phyloP scores from a whole-genome alignment of 2,113 vertebrate species.

The Bos taurus region DNA sequence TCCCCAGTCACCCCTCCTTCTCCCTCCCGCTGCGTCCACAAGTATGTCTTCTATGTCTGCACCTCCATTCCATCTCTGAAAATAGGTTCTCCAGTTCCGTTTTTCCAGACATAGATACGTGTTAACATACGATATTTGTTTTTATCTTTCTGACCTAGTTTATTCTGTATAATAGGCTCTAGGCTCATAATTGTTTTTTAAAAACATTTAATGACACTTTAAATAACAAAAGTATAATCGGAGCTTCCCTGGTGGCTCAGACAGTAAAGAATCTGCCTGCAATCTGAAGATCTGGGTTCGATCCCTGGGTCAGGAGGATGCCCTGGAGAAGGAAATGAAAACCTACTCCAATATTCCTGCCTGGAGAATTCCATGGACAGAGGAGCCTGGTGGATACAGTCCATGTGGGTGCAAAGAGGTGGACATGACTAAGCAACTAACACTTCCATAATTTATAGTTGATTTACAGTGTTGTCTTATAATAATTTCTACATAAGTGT shows the following conservation, averaged over 20 bases:
- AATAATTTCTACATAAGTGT: neutral
- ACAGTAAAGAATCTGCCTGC: too few relatives aligned
- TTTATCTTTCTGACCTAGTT: too few relatives aligned
- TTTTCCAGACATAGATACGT: too few relatives aligned
- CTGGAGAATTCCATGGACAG: neutral
- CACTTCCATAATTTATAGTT: neutral
- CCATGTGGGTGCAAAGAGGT: neutral
- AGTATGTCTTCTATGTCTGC: too few relatives aligned
- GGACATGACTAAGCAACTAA: neutral
- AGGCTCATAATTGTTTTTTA: neutral
- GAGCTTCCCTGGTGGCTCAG: too few relatives aligned
- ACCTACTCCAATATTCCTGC: neutral
- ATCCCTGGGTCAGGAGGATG: neutral
- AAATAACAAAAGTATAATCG: neutral
- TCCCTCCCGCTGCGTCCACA: too few relatives aligned
- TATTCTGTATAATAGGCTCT: too few relatives aligned
- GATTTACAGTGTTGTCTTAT: neutral
- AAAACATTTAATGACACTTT: neutral
- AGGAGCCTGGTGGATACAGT: neutral
- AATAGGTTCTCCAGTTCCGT: too few relatives aligned
- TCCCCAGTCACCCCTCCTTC: too few relatives aligned
- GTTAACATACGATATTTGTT: too few relatives aligned
- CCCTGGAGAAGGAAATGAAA: neutral
- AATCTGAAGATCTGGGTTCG: too few relatives aligned
- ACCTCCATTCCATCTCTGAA: too few relatives aligned